phyloP scores from a whole-genome alignment of 2,888 invertebrate genomes.

The Lagria hirta region DNA sequence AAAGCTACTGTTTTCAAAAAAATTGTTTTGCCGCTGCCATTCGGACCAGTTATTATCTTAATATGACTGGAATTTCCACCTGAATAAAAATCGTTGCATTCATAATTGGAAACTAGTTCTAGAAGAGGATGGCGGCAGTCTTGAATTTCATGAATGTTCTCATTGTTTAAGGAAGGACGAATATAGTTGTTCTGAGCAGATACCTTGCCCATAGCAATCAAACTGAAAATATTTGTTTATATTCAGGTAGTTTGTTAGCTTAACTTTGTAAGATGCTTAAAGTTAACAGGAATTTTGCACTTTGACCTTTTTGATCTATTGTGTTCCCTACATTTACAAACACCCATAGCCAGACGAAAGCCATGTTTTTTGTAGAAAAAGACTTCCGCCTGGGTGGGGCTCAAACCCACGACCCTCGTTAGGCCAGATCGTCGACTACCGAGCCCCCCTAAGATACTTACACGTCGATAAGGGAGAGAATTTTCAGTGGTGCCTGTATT shows the following conservation, averaged over 20 bases:
- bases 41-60: slow-evolving; percentile 85
- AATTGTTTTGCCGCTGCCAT: slow-evolving; percentile 89
- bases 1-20: slow-evolving; percentile 83
- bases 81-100: slow-evolving; percentile 72
- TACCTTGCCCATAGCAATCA: slow-evolving; percentile 51
- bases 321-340: no score
- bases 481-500: slow-evolving; percentile 46
- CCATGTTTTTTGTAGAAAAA: no score
- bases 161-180: slow-evolving; percentile 47
- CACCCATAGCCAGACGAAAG: no score
- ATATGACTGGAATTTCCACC: slow-evolving; percentile 60
- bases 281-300: no score
- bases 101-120: slow-evolving; percentile 66
- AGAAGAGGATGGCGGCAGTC: slow-evolving; percentile 74
- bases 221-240: slow-evolving; percentile 43
- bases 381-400: no score
- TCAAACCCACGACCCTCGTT: no score
- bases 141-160: slow-evolving; percentile 47
- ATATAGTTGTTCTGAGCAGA: slow-evolving; percentile 48
- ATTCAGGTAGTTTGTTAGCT: not conserved
- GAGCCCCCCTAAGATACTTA: slow-evolving; percentile 30
- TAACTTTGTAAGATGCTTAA: no score
- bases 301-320: no score
- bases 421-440: not conserved
- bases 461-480: slow-evolving; percentile 49